Evolutionary conservation across 2,888 invertebrate genomes (phyloP), one percentile per base, ranked within the genome.

Genomic region (Lucinisca nassula): DNA sequence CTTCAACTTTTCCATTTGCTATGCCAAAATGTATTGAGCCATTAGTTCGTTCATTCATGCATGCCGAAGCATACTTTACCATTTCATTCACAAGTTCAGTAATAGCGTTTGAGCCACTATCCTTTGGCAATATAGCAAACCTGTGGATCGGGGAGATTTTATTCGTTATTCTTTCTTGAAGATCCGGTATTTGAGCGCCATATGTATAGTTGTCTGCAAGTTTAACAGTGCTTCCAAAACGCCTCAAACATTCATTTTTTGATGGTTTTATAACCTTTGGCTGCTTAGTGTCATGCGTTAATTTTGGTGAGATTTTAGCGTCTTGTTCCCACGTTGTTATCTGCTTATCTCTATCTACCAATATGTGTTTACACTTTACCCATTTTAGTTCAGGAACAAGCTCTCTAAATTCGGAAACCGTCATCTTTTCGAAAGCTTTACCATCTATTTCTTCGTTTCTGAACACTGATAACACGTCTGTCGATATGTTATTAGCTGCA

Each of bases 11-110:
- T 73, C 87, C 84, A 35, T 77, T 73, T 72, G 45, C 37, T 70
- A 91, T 79, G 30, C 91, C 91, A 81, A 84, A 85, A 70, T 91
- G 87, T 30, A 91, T 70, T 14, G 87, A 89, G 51, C 88, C 91
- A 86, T 91, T 91, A 1, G 88, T 81, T 70, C 84, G 40, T 21
- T 89, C 91, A 70, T 91, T 91, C 81, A 91, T 67, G 61, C 89
- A 91, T 0, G 89, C 89, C 32, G 86, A 73, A 3, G 67, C 79
- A 81, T 86, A 90, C 14, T 73, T 61, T 2, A 87, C 58, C 14
- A 73, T 51, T 61, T 79, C 82, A 32, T 30, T 32, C 17, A 67
- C 67, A 8, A 87, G 24, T 35, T 37, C 32, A 12, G 3, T 17
- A 17, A n/a, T 14, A 51, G 21, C 4, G 21, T 17, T 3, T 21